phyloP scores from a whole-genome alignment of 1,140 invertebrate species.

The Portunus trituberculatus region DNA sequence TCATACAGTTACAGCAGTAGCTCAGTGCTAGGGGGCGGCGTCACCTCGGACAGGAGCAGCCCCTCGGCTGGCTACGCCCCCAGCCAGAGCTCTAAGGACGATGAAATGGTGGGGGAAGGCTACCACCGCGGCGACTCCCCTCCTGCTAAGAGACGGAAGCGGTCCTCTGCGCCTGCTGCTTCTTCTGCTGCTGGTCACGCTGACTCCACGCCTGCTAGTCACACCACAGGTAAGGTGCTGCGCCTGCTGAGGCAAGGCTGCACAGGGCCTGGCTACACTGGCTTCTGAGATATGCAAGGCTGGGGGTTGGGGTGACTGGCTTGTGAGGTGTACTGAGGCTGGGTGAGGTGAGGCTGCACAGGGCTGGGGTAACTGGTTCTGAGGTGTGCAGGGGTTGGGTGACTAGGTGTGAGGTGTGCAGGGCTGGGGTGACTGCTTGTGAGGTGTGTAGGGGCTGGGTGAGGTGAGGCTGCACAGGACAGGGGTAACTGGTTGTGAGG shows the following conservation, averaged over 20 bases:
- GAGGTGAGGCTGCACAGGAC: too few relatives aligned
- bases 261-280: neutral
- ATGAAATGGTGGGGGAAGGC: slow-evolving; percentile 66
- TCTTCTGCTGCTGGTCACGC: slow-evolving; percentile 70
- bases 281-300: neutral
- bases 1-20: slow-evolving; percentile 73
- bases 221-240: slow-evolving; percentile 59
- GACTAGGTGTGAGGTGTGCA: neutral
- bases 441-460: too few relatives aligned
- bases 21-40: slow-evolving; percentile 34
- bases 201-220: slow-evolving; percentile 70
- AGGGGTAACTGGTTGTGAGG: too few relatives aligned
- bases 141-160: slow-evolving; percentile 72
- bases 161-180: slow-evolving; percentile 70
- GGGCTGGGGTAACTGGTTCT: too few relatives aligned
- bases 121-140: slow-evolving; percentile 69
- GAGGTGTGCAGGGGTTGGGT: too few relatives aligned
- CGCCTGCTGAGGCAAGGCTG: too few relatives aligned
- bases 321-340: too few relatives aligned
- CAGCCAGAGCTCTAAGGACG: slow-evolving; percentile 73
- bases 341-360: too few relatives aligned
- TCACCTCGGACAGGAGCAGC: slow-evolving; percentile 70
- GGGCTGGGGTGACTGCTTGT: too few relatives aligned
- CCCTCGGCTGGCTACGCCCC: slow-evolving; percentile 74
- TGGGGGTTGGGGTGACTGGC: too few relatives aligned